phyloP scores from a whole-genome alignment of 2,888 invertebrate species.

The Lacanobia wlatinum region DNA sequence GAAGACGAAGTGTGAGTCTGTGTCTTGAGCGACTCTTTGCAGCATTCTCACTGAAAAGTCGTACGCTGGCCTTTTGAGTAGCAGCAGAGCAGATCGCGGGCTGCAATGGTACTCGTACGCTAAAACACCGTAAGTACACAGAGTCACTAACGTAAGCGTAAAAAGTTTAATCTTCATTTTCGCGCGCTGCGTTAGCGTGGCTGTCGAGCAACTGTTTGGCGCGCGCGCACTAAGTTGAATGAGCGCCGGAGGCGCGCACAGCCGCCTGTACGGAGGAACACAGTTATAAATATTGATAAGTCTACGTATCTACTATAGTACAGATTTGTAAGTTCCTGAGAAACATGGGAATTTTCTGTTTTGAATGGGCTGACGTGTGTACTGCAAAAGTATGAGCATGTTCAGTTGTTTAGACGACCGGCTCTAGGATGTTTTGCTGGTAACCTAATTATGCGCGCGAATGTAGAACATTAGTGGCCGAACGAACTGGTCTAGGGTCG shows the following conservation, averaged over 20 bases:
- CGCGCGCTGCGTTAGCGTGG: constrained; percentile 36
- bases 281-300: constrained; percentile 59
- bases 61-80: constrained; percentile 75
- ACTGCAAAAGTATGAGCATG: background rate
- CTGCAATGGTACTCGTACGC: constrained; percentile 68
- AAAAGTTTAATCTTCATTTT: constrained; percentile 70
- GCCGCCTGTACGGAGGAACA: constrained; percentile 11
- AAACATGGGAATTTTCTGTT: constrained; percentile 22
- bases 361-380: constrained; percentile 8
- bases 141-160: constrained; percentile 61
- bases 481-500: constrained; percentile 35
- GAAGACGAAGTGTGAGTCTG: constrained; percentile 79
- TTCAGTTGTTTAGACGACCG: background rate
- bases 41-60: constrained; percentile 78
- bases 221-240: constrained; percentile 56
- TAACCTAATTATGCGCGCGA: constrained; percentile 40
- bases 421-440: constrained; percentile 10
- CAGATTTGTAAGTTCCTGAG: constrained; percentile 38
- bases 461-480: constrained; percentile 1
- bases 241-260: constrained; percentile 15
- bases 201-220: constrained; percentile 30
- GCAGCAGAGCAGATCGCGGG: constrained; percentile 67
- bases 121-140: constrained; percentile 53
- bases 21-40: constrained; percentile 76
- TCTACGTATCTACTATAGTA: constrained; percentile 29